Percentiles rank a stretch among this genome's conserved stretches.
Evolutionary conservation across 2,113 vertebrate species (phyloP).

Genomic region (Tinamus guttatus): DNA sequence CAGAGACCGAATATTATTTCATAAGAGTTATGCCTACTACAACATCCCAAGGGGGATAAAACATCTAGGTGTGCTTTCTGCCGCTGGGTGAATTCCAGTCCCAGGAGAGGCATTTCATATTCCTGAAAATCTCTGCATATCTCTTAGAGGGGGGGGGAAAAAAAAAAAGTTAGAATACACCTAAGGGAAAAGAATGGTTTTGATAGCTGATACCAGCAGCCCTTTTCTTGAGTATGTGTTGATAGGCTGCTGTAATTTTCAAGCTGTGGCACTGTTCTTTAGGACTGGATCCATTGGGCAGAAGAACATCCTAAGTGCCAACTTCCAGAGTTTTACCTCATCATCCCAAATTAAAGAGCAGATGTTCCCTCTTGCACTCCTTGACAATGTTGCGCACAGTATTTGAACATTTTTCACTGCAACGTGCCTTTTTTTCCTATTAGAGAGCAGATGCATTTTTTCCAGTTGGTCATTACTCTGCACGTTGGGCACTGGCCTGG

Average conservation of each 20-base stretch:
- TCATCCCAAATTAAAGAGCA: neutral
- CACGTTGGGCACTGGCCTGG: neutral
- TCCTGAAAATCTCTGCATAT: neutral
- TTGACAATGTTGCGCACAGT: fast-evolving
- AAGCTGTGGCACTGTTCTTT: neutral
- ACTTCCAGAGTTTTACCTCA: neutral
- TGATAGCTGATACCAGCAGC: neutral
- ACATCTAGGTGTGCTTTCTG: neutral
- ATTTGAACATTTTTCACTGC: neutral
- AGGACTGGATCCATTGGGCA: neutral
- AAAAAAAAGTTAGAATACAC: too few species aligned
- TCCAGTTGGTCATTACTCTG: fast-evolving
- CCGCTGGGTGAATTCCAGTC: neutral
- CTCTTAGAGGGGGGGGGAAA: too few species aligned
- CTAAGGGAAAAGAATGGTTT: neutral
- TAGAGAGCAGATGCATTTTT: neutral
- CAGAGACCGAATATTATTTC: neutral
- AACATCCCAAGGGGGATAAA: neutral
- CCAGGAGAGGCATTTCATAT: neutral
- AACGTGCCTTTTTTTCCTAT: neutral
- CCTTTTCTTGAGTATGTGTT: fast-evolving
- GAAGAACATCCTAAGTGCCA: neutral
- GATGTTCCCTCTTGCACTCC: neutral
- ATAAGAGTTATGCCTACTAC: neutral
- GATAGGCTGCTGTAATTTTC: neutral